These are phyloP conservation scores for Dorcus parallelipipedus DNA, from an alignment of 2,888 invertebrate genomes.

Conservation along the genomic window DNA sequence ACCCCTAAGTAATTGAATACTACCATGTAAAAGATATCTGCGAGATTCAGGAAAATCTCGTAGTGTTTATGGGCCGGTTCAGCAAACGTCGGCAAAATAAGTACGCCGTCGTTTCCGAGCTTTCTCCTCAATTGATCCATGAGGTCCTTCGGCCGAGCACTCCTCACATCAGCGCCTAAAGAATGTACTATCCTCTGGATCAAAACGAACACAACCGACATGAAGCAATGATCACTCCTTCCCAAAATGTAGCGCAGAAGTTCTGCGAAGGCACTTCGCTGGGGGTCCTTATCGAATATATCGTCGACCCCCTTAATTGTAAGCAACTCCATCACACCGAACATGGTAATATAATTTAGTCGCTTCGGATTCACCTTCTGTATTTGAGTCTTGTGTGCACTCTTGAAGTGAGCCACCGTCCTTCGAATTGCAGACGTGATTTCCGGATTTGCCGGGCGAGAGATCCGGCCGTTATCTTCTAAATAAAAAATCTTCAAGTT, in stretches of 20 bases:
- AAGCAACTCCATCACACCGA: slow-evolving; percentile 1
- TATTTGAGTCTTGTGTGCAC: not conserved
- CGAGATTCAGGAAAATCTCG: slow-evolving; percentile 73
- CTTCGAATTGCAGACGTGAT: slow-evolving; percentile 51
- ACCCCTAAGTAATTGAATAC: slow-evolving; percentile 84
- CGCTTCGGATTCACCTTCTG: slow-evolving; percentile 8
- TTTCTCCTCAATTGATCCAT: slow-evolving; percentile 58
- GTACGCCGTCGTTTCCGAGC: slow-evolving; percentile 80
- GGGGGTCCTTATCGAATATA: slow-evolving; percentile 1
- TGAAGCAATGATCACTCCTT: slow-evolving; percentile 45
- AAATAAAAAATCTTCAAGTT: slow-evolving; percentile 51
- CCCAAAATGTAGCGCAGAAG: slow-evolving; percentile 38
- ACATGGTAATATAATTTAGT: not conserved
- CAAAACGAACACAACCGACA: not conserved
- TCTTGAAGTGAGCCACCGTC: not conserved
- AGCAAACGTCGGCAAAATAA: slow-evolving; percentile 87
- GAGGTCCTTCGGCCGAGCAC: no score
- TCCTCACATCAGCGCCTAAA: slow-evolving; percentile 27
- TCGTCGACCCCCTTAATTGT: slow-evolving; percentile 1
- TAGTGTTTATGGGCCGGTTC: slow-evolving; percentile 85
- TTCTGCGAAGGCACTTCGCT: slow-evolving; percentile 34
- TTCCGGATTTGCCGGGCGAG: slow-evolving; percentile 52
- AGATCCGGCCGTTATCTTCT: slow-evolving; percentile 58
- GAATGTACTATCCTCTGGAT: not conserved
- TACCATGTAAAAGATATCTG: slow-evolving; percentile 83